These are phyloP conservation scores for Cephus nigrinus DNA, from an alignment of 2,888 invertebrate genomes.

Conservation along the genomic window DNA sequence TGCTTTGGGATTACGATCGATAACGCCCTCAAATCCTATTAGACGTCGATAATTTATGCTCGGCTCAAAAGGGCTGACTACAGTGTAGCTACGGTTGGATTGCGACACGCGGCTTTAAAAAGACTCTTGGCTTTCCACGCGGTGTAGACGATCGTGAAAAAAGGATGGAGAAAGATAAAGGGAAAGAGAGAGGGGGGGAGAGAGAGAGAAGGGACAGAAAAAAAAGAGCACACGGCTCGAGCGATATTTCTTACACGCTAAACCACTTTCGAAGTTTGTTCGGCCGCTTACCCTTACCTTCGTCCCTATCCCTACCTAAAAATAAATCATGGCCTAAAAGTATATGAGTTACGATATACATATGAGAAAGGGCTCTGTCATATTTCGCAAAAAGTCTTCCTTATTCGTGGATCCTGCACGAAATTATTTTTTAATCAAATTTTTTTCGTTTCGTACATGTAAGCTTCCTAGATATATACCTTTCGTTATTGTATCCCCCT, in stretches of 20 bases:
- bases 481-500: background rate
- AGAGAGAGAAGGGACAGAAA: conserved; percentile 1
- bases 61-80: background rate
- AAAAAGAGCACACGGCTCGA: conserved; percentile 16
- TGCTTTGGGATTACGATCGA: background rate
- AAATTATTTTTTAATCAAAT: background rate
- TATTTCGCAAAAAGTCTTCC: background rate
- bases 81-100: background rate
- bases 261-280: conserved; percentile 35
- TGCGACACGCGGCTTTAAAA: background rate
- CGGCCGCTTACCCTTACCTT: conserved; percentile 3
- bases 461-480: background rate
- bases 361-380: background rate
- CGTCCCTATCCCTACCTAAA: conserved; percentile 4
- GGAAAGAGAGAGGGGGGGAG: conserved; percentile 11
- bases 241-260: conserved; percentile 26
- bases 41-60: conserved; percentile 3
- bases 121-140: background rate
- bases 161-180: conserved; percentile 11
- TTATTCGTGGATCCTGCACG: background rate
- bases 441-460: background rate
- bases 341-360: background rate
- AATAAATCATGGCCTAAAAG: conserved; percentile 30
- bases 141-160: conserved; percentile 6
- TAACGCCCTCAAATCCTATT: background rate